phyloP scores from a whole-genome alignment of 2,113 vertebrate genomes.

The Ptilorrhoa leucosticta region DNA sequence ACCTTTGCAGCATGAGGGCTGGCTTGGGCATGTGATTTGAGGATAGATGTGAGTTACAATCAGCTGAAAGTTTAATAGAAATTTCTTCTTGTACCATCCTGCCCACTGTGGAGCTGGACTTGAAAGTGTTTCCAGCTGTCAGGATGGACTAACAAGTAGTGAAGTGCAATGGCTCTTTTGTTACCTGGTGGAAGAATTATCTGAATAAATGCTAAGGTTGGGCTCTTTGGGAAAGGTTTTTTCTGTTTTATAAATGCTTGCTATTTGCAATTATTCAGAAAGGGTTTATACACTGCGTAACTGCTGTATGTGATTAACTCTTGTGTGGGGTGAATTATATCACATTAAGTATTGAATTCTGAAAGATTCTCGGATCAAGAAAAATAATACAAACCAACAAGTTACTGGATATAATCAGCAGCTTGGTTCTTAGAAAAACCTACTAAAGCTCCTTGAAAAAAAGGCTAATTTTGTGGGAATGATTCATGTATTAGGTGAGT shows the following conservation, averaged over 20 bases:
- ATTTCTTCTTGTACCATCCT: slow-evolving; percentile 5
- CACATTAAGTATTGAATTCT: not conserved
- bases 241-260: not conserved
- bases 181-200: not conserved
- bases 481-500: not conserved
- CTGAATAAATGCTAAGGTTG: not conserved
- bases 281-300: not conserved
- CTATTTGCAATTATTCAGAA: not conserved
- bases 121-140: not conserved
- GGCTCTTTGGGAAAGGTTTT: not conserved
- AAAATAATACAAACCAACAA: not conserved
- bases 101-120: not conserved
- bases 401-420: not conserved
- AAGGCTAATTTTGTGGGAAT: not conserved
- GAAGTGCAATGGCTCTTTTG: not conserved
- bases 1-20: not conserved
- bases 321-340: not conserved
- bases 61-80: not conserved
- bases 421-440: not conserved
- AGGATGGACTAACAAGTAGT: not conserved
- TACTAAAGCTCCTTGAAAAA: not conserved
- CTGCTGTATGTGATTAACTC: not conserved
- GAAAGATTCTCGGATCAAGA: not conserved
- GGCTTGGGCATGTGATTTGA: not conserved
- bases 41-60: not conserved